Evolutionary conservation across 2,888 invertebrate genomes (phyloP), one percentile per base, ranked within the genome.

Genomic region (Eumacrocentrus americanus): DNA sequence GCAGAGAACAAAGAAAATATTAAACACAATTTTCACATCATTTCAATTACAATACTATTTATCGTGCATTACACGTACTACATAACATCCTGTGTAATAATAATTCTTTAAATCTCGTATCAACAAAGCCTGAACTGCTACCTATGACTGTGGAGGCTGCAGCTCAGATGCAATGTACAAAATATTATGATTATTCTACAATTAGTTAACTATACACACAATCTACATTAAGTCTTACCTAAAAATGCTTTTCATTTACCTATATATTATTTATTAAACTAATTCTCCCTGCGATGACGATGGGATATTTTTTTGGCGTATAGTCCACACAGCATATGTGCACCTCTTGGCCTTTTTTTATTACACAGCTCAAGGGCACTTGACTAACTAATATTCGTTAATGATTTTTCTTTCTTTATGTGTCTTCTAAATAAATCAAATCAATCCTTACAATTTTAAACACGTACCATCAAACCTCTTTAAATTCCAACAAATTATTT

Each of bases 121-220:
- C 65, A 77, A 76, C 77, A 76, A 75, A 69, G 76, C 73, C 76
- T 67, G 72, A 78, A 72, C 69, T 75, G 74, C 69, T 64, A 69
- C 72, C 72, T 70, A 75, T 78, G 78, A 76, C 78, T 76, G 77
- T 57, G 65, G 9, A 9, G 51, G 69, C 67, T 48, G 71, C 76
- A 77, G 66, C 71, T 78, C 77, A 67, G 77, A 78, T 76, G 76
- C 77, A 70, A 74, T 77, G 77, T 74, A 74, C 68, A 76, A 77
- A 77, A 76, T 77, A 73, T 4, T 29, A 29, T 29, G 4, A 29
- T n/a, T 74, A 70, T 72, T 65, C 61, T 64, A 53, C 42, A 12
- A 61, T 52, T 59, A 53, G 11, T 46, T 44, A 54, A 56, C 42
- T 50, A 48, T 46, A 50, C 53, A 60, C 61, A 60, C 62, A 52